Evolutionary conservation across 1,140 invertebrate species (phyloP), one percentile per base, ranked within the genome.

Genomic region (Drosophila pandora): DNA sequence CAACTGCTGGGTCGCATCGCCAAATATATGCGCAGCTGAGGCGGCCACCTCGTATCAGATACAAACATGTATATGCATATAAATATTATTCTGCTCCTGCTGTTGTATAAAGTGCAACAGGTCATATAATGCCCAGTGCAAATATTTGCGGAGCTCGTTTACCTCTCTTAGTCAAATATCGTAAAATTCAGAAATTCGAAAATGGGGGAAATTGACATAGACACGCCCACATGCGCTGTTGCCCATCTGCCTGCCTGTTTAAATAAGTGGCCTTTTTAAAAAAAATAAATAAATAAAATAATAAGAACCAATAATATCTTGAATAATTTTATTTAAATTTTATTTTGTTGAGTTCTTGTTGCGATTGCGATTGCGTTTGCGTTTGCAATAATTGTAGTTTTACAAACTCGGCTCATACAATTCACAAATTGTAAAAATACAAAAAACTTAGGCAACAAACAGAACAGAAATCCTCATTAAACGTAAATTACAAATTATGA

Each of bases 401-500:
- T 63, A 87, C 77, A 85, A 85, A 78, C 82, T 75, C 23, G 23
- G 2, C 23, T 74, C 59, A 58, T 80, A 53, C 74, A 61, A 80
- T 17, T 17, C 17, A 17, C 17, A 17, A 17, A 17, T 63, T 64
- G 54, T 67, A 76, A 80, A 87, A 85, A 78, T 87, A 85, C 69
- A 87, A 81, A 87, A 81, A 85, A 85, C 73, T 79, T 79, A 79
- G 72, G 76, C 55, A 56, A 57, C 47, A 79, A 63, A 52, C 72
- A 60, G 61, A 85, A 85, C 62, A 85, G 63, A 85, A 85, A 81
- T 74, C 71, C 56, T 75, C 60, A 54, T 60, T 87, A 87, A 78
- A 87, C 57, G 50, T 87, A 74, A 88, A 88, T 88, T 88, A 88
- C 79, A 88, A 87, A 88, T 83, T 88, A 88, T 88, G 83, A 88